These are phyloP conservation scores for Phalacrocorax carbo DNA, from an alignment of 2,113 vertebrate species.

Conservation along the genomic window DNA sequence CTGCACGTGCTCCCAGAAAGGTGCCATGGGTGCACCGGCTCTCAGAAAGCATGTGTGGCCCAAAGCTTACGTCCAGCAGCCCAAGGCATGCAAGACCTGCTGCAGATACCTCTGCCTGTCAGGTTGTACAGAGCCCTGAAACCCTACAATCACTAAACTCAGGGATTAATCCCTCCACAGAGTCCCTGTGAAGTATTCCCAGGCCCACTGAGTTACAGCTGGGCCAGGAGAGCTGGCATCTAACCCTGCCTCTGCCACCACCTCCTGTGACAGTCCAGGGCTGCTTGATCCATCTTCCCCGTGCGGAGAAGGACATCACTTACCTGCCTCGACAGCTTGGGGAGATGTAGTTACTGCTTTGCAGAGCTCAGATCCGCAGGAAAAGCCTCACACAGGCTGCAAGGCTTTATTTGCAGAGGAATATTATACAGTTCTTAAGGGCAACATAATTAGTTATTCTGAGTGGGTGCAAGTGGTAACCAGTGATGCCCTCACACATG, in stretches of 20 bases:
- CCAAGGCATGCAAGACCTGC: background rate
- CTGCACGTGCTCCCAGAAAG: background rate
- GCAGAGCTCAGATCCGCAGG: background rate
- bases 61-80: background rate
- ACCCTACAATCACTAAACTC: background rate
- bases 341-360: background rate
- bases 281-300: background rate
- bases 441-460: background rate
- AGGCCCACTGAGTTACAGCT: background rate
- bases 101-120: background rate
- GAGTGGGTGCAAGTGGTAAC: background rate
- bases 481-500: rapidly evolving
- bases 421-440: background rate
- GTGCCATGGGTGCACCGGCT: background rate
- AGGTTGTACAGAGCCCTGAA: background rate
- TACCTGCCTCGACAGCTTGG: background rate
- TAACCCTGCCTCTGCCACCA: background rate
- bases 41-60: background rate
- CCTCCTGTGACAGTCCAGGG: background rate
- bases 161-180: background rate
- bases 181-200: background rate
- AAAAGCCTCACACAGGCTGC: background rate
- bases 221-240: background rate
- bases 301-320: background rate
- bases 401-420: background rate